A percentile compares a stretch with the other conserved stretches of the same genome.
Conservation (phyloP, 2,113 vertebrate genomes). For the Myiopsitta monachus region DNA sequence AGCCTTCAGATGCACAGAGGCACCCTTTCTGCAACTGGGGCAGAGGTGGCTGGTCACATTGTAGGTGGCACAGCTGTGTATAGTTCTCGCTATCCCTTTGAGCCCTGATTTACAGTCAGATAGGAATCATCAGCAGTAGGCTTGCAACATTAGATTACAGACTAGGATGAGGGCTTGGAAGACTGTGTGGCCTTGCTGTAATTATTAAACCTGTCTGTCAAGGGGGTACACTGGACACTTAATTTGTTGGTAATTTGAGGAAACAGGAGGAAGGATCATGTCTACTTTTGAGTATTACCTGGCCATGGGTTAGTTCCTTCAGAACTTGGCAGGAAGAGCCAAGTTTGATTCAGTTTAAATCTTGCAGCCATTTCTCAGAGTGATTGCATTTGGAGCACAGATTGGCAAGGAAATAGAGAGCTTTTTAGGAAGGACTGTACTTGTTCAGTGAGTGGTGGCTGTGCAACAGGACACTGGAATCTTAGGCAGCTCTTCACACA, state of each 20-base stretch:
- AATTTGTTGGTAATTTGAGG: background rate
- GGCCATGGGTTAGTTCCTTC: background rate
- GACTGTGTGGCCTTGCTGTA: background rate
- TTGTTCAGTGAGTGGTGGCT: rapidly evolving
- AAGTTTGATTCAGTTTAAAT: background rate
- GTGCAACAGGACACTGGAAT: rapidly evolving
- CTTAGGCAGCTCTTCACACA: rapidly evolving
- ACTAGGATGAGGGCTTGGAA: background rate
- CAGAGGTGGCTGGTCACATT: rapidly evolving
- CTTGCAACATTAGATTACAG: background rate
- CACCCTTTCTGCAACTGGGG: background rate
- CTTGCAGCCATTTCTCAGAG: background rate
- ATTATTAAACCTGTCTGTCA: background rate
- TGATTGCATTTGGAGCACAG: background rate
- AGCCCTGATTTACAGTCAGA: background rate
- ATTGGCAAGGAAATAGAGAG: background rate
- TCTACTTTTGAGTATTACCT: background rate
- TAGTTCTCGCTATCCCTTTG: background rate
- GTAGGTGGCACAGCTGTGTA: background rate
- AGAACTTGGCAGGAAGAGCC: background rate
- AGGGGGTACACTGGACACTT: background rate
- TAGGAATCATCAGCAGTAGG: background rate
- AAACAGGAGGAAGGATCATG: background rate
- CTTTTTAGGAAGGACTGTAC: background rate
- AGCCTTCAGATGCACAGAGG: background rate